These are phyloP conservation scores for Montipora cactus DNA, from an alignment of 64 coral and sea anemone genomes.

Conservation along the genomic window DNA sequence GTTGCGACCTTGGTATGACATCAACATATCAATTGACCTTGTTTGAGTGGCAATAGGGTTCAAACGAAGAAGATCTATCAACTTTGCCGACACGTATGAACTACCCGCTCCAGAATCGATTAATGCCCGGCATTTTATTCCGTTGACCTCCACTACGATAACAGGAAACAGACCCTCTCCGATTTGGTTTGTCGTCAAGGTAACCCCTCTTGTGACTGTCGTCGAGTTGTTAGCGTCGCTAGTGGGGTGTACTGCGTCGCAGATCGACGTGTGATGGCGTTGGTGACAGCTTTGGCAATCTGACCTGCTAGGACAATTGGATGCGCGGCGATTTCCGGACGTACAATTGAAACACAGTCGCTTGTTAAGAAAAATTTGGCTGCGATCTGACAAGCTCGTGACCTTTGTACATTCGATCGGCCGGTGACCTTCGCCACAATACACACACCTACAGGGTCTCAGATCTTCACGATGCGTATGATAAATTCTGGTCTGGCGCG, in stretches of 20 bases:
- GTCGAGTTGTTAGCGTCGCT: neutral
- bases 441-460: slow-evolving; percentile 4
- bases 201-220: slow-evolving; percentile 1
- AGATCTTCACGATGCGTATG: neutral
- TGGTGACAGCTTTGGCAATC: slow-evolving; percentile 15
- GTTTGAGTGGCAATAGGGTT: neutral
- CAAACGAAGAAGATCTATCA: slow-evolving; percentile 26
- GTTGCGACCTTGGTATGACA: slow-evolving; percentile 18
- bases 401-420: slow-evolving; percentile 41
- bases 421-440: slow-evolving; percentile 55
- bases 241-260: neutral
- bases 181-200: slow-evolving; percentile 22
- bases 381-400: slow-evolving; percentile 2
- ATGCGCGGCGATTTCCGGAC: slow-evolving; percentile 28
- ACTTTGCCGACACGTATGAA: slow-evolving; percentile 43
- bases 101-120: slow-evolving; percentile 45
- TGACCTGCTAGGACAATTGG: slow-evolving; percentile 33
- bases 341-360: slow-evolving; percentile 54
- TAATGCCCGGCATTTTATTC: slow-evolving; percentile 46
- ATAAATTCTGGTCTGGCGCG: neutral
- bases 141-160: slow-evolving; percentile 49
- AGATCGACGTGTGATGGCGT: slow-evolving; percentile 60
- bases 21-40: slow-evolving; percentile 38
- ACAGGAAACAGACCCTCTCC: slow-evolving; percentile 35
- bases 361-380: slow-evolving; percentile 35